Percentiles rank a stretch among this genome's conserved stretches.
Conservation (phyloP, 1,140 invertebrate genomes). For the Archivesica marissinica region DNA sequence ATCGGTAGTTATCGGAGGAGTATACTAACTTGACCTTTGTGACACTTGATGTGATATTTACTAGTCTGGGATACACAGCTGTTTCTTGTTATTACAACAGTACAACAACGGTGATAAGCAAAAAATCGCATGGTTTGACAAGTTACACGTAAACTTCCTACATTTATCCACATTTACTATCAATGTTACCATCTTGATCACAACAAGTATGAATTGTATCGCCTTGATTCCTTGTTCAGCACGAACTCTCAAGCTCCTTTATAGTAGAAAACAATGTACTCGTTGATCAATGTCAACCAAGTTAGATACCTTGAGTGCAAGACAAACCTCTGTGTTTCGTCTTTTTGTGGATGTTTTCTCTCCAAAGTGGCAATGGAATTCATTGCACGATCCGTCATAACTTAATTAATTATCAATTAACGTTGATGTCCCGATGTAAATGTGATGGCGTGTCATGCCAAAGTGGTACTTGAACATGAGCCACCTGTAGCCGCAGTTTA, state of each 20-base stretch:
- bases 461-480: not conserved
- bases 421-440: not conserved
- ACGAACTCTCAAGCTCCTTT: slow-evolving; percentile 13
- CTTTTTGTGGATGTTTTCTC: slow-evolving; percentile 3
- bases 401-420: slow-evolving; percentile 31
- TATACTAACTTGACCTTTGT: not conserved
- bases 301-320: slow-evolving; percentile 22
- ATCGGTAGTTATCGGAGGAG: too few relatives aligned
- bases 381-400: not conserved
- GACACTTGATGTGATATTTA: not conserved
- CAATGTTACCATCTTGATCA: not conserved
- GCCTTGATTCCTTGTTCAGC: slow-evolving; percentile 2
- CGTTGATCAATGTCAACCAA: slow-evolving; percentile 27
- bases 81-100: not conserved
- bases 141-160: not conserved
- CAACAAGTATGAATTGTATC: slow-evolving; percentile 19
- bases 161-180: not conserved
- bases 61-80: not conserved
- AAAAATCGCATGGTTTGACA: not conserved
- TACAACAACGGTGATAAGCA: slow-evolving; percentile 17
- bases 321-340: not conserved
- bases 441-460: slow-evolving; percentile 3
- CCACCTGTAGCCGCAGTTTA: not conserved
- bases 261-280: slow-evolving; percentile 9
- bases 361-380: not conserved